phyloP scores from a whole-genome alignment of 2,797 vertebrate genomes.

The Phalanger gymnotis region DNA sequence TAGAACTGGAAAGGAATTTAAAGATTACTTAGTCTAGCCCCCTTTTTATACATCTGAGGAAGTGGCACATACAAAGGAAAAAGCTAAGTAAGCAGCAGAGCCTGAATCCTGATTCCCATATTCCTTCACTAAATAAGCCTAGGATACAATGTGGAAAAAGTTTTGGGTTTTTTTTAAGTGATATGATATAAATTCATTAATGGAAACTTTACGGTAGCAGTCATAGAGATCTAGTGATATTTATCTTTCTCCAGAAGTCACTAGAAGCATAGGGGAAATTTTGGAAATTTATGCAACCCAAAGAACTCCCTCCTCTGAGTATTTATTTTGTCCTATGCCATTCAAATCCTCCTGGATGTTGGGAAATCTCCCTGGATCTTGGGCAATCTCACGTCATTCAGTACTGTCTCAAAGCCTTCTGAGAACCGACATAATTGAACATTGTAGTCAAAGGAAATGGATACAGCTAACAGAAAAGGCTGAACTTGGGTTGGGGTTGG shows the following conservation, averaged over 20 bases:
- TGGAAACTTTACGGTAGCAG: background rate
- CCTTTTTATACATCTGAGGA: background rate
- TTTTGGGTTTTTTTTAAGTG: background rate
- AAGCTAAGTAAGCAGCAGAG: background rate
- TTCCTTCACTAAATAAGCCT: conserved; percentile 9
- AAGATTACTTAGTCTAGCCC: background rate
- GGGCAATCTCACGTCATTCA: background rate
- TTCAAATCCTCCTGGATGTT: background rate
- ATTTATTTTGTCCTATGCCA: background rate
- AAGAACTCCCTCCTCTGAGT: background rate
- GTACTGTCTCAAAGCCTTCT: background rate
- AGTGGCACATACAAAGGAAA: background rate
- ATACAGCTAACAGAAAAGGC: background rate
- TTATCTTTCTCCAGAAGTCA: background rate
- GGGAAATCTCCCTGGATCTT: background rate
- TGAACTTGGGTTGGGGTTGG: background rate
- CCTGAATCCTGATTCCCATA: background rate
- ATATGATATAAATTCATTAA: background rate
- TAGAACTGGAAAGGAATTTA: background rate
- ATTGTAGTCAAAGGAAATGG: background rate
- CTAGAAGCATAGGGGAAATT: background rate
- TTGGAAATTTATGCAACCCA: background rate
- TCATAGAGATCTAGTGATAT: background rate
- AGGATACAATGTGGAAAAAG: background rate
- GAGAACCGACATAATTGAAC: background rate